Evolutionary conservation across 2,797 vertebrate species (phyloP).

Genomic region (Phoebastria nigripes): DNA sequence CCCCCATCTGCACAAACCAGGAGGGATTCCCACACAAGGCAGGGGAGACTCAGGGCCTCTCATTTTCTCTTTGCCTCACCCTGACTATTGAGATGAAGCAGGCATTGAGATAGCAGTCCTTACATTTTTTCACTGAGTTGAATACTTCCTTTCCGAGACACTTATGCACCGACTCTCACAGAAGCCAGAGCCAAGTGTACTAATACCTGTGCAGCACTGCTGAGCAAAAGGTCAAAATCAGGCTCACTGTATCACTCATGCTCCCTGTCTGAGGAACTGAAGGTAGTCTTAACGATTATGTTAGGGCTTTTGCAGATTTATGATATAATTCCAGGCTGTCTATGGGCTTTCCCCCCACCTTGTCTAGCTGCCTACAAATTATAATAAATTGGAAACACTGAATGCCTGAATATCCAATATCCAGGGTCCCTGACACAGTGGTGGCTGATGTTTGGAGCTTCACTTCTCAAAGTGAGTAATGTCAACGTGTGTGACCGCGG

Average conservation of each 20-base stretch:
- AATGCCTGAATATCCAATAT: not conserved
- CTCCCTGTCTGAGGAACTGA: not conserved
- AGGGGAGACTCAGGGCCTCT: not conserved
- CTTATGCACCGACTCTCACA: not conserved
- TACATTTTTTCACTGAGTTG: not conserved
- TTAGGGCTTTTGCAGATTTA: conserved; percentile 43
- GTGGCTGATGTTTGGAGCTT: not conserved
- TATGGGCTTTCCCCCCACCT: conserved; percentile 8
- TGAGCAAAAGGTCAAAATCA: conserved; percentile 9
- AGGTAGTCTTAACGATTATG: conserved; percentile 15
- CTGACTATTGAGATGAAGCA: not conserved
- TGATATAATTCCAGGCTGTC: conserved; percentile 5
- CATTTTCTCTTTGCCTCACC: not conserved
- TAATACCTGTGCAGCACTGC: not conserved
- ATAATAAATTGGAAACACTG: conserved; percentile 27
- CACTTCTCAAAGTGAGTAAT: not conserved
- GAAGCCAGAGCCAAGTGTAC: not conserved
- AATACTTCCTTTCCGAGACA: not conserved
- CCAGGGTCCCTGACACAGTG: not conserved
- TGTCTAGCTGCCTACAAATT: conserved; percentile 48
- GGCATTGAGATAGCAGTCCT: not conserved
- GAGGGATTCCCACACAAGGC: not conserved
- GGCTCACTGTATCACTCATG: not conserved
- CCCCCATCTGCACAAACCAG: not conserved
- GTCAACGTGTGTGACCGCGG: not conserved